These are phyloP conservation scores for Sebastes flavidus DNA, from an alignment of 2,797 vertebrate genomes.

Conservation along the genomic window DNA sequence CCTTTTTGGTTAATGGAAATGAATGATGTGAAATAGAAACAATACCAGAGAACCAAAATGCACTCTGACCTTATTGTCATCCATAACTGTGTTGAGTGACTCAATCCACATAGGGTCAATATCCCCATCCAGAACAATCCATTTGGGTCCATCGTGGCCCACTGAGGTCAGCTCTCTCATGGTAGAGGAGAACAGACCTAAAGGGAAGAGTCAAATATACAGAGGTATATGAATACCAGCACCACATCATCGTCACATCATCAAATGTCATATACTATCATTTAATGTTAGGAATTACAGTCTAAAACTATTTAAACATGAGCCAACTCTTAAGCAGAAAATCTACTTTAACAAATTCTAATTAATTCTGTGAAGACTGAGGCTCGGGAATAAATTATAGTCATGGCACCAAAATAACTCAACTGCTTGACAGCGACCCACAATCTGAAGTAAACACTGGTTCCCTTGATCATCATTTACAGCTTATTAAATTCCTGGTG, in stretches of 20 bases:
- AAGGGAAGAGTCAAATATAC: background rate
- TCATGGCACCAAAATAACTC: slow-evolving; percentile 23
- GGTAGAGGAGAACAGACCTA: slow-evolving; percentile 83
- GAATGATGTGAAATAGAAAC: background rate
- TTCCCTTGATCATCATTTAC: slow-evolving; percentile 14
- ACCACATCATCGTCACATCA: background rate
- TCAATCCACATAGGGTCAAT: slow-evolving; percentile 87
- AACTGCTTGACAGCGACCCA: background rate
- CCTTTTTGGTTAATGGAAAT: too few species aligned
- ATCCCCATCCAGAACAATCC: slow-evolving; percentile 85
- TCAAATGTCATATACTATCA: background rate
- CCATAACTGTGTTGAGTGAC: slow-evolving; percentile 86
- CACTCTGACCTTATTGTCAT: slow-evolving; percentile 82
- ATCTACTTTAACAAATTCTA: background rate
- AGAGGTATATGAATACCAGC: background rate
- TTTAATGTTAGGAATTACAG: background rate
- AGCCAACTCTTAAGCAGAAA: background rate
- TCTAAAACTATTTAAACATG: background rate
- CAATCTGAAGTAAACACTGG: background rate
- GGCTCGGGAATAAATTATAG: slow-evolving; percentile 6
- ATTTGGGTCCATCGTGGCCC: slow-evolving; percentile 79
- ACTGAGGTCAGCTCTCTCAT: slow-evolving; percentile 83
- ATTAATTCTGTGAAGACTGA: slow-evolving; percentile 15
- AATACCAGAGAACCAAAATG: background rate
- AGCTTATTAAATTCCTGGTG: background rate